A percentile compares a stretch with the other conserved stretches of the same genome.
Conservation (phyloP, 2,888 invertebrate species). For the Synanthedon formicaeformis region DNA sequence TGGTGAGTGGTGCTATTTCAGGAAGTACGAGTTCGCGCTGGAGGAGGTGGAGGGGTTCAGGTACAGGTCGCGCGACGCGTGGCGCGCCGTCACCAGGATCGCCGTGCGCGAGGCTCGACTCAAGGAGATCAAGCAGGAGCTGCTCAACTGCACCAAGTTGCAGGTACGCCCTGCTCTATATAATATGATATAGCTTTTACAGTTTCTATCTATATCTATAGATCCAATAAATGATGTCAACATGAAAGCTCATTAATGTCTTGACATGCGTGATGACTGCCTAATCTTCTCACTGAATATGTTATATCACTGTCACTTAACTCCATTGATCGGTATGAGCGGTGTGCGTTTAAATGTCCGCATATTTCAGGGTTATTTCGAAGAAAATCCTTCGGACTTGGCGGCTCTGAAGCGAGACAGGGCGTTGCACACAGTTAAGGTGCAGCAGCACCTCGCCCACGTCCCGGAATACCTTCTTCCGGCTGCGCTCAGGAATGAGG, state of each 20-base stretch:
- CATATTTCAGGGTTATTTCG: conserved; percentile 81
- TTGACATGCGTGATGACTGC: conserved; percentile 43
- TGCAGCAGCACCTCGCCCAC: conserved; percentile 87
- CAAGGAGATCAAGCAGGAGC: conserved; percentile 95
- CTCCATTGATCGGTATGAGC: not conserved
- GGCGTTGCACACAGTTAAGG: conserved; percentile 84
- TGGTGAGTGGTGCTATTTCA: conserved; percentile 22
- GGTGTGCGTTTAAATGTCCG: not conserved
- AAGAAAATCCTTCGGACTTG: conserved; percentile 90
- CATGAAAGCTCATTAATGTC: not conserved
- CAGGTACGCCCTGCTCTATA: conserved; percentile 75
- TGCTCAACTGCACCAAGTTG: conserved; percentile 90
- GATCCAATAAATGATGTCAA: conserved; percentile 27
- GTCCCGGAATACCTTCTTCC: conserved; percentile 95
- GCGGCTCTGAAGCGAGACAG: conserved; percentile 88
- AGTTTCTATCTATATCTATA: no score
- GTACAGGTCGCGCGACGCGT: conserved; percentile 94
- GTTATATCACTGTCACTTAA: no score
- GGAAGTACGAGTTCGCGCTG: conserved; percentile 93
- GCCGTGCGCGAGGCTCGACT: conserved; percentile 94
- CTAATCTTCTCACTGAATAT: conserved; percentile 66
- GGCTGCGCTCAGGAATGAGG: conserved; percentile 76
- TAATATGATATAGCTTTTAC: no score
- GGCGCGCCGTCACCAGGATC: conserved; percentile 92
- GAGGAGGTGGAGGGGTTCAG: conserved; percentile 97